phyloP scores from a whole-genome alignment of 2,797 vertebrate genomes.

The Anguilla marmorata region DNA sequence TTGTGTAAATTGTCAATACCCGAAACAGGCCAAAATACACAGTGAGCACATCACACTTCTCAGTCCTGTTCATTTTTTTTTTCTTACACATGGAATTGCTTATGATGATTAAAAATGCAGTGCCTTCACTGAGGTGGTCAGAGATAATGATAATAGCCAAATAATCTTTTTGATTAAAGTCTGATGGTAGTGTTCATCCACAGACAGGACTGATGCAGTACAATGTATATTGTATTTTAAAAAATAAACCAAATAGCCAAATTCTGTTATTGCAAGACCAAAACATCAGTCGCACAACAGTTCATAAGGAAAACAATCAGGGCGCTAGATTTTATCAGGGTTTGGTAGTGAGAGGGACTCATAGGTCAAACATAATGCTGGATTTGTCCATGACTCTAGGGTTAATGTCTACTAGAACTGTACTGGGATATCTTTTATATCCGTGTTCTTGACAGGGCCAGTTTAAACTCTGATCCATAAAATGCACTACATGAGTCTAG shows the following conservation, averaged over 20 bases:
- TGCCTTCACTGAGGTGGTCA: not conserved
- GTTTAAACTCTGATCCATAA: conserved; percentile 27
- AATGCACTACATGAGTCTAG: not conserved
- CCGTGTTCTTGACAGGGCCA: conserved; percentile 10
- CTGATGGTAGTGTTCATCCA: not conserved
- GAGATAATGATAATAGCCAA: not conserved
- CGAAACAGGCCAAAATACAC: not conserved
- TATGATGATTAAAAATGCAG: not conserved
- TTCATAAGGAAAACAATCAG: not conserved
- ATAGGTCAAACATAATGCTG: conserved; percentile 13
- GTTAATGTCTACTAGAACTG: conserved; percentile 13
- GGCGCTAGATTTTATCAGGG: conserved; percentile 11
- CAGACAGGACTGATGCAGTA: not conserved
- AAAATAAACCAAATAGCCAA: not conserved
- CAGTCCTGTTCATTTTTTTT: not conserved
- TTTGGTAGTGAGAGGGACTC: not conserved
- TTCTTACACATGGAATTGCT: not conserved
- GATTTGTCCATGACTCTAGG: conserved; percentile 33
- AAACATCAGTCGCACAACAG: not conserved
- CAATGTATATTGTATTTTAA: not conserved
- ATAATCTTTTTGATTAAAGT: not conserved
- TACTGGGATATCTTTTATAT: conserved; percentile 22
- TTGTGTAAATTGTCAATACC: not conserved
- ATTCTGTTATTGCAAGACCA: not conserved
- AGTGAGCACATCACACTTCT: not conserved